Percentiles rank a stretch among this genome's conserved stretches.
These are phyloP conservation scores for Thermophis baileyi DNA, from an alignment of 2,113 vertebrate genomes.

Conservation along the genomic window DNA sequence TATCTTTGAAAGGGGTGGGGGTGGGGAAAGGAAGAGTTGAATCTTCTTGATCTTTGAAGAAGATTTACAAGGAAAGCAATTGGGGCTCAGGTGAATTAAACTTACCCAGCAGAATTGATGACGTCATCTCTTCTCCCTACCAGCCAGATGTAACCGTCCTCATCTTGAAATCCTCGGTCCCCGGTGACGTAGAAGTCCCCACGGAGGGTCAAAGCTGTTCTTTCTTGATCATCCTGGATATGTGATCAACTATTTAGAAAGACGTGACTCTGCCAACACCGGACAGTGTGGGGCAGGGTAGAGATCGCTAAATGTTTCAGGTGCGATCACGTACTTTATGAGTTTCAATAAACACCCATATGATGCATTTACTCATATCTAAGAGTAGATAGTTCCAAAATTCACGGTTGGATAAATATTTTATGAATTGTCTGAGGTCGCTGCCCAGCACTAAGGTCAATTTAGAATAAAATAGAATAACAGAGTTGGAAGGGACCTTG, in stretches of 20 bases:
- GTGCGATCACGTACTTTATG: background rate
- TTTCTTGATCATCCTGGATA: conserved; percentile 70
- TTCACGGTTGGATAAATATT: background rate
- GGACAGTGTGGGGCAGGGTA: background rate
- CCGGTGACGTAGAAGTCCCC: conserved; percentile 81
- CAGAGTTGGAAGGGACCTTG: too few relatives aligned
- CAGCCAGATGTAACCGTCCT: conserved; percentile 83
- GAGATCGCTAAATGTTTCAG: background rate
- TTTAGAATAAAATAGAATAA: background rate
- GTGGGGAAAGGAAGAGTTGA: background rate
- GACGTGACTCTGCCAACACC: too few relatives aligned
- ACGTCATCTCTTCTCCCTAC: conserved; percentile 79
- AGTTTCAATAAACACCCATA: background rate
- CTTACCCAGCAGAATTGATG: conserved; percentile 82
- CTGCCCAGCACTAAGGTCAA: background rate
- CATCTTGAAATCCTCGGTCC: conserved; percentile 74
- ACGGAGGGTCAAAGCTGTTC: conserved; percentile 69
- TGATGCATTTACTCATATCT: background rate
- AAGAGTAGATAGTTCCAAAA: background rate
- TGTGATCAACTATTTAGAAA: conserved; percentile 32
- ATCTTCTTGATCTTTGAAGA: background rate
- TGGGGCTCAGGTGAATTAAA: conserved; percentile 1
- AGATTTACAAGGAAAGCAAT: background rate
- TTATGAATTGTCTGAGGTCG: background rate
- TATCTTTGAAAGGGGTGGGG: conserved; percentile 63